Base-by-base conservation (phyloP, 1,140 invertebrate genomes). In the Bombus difficillimus region DNA sequence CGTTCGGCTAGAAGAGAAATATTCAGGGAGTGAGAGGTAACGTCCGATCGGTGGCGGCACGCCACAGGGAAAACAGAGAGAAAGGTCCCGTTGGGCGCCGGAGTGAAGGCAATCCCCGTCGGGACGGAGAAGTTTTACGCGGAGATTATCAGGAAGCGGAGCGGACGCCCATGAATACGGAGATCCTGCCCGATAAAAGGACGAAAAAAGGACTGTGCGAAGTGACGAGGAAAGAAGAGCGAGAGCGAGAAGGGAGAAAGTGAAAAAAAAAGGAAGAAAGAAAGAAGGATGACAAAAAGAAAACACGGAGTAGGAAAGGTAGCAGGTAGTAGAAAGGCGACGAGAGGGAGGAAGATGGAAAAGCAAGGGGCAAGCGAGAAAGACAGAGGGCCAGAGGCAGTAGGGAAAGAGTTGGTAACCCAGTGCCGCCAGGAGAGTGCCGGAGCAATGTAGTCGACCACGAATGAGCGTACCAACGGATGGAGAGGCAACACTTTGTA, bases 401-500 rank as follows among this genome's bases (percentile, higher is more conserved):
- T 66, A 39, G 83, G 83, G 86, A 88, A 91, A 90, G 92, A 91
- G 92, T 91, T 88, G 91, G 92, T 93, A 93, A 93, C 93, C 93
- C 90, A 94, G 93, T 94, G 91, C 89, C 90, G 90, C 43, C 68
- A 88, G 82, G 87, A 91, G 89, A 91, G 90, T 90, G 89, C 89
- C 87, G 84, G 78, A 89, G 89, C 92, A 91, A 92, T 92, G 91
- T 93, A 93, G 93, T 93, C 92, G 92, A 94, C 93, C 93, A 93
- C 93, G 93, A 93, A 93, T 93, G 92, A 94, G 90, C 90, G 92
- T 92, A 93, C 90, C 90, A 89, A 85, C 89, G 92, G 89, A 92
- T 89, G 90, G 91, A 92, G 88, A 92, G 92, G 90, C 88, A 93
- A 94, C 93, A 94, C 92, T 95, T 94, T 94, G 92, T 94, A 93